Evolutionary conservation across 92 coral and sea anemone genomes (phyloP), one percentile per base, ranked within the genome.

Genomic region (Epizoanthus scotinus): DNA sequence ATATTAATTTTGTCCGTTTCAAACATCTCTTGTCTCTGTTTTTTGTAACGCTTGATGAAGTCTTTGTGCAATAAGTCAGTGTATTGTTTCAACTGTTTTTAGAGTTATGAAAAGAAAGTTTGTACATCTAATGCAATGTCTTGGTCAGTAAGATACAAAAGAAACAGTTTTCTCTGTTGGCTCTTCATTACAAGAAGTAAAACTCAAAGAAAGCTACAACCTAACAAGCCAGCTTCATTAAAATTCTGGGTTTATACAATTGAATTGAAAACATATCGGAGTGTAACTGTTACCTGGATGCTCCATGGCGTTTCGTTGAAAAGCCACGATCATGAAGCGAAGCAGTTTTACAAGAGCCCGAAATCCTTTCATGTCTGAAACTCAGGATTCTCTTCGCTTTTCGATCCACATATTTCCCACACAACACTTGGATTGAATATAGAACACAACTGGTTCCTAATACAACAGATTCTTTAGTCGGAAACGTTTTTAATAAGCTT

Each of bases 401-500:
- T 59, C 18, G 34, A 58, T 20, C 42, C 52, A 42, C 79, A 40
- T 54, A 58, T 36, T 24, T 59, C 81, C 55, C 67, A 75, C 9
- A 75, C 38, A 74, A n/a, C 34, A 59, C 44, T 38, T 27, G 2
- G 47, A 44, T 55, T 40, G 55, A 44, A 19, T 74, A 21, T 14
- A 38, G n/a, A 10, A 47, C 47, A 59, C 67, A 58, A 36, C 53
- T 75, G 81, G 61, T 75, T 75, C 49, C 21, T 59, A 59, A 36
- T 29, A 75, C 57, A 75, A 75, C 26, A 34, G 17, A 14, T 58
- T 67, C 42, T 75, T 75, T 75, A 59, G 38, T 75, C 57, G 68
- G 68, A 75, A 75, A 59, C 81, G 53, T 82, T 70, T 87, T 87
- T 83, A 83, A 87, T 83, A 72, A 77, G 81, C 87, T 83, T 83